Conservation (phyloP, 2,888 invertebrate genomes). For the Strigamia maritima region DNA sequence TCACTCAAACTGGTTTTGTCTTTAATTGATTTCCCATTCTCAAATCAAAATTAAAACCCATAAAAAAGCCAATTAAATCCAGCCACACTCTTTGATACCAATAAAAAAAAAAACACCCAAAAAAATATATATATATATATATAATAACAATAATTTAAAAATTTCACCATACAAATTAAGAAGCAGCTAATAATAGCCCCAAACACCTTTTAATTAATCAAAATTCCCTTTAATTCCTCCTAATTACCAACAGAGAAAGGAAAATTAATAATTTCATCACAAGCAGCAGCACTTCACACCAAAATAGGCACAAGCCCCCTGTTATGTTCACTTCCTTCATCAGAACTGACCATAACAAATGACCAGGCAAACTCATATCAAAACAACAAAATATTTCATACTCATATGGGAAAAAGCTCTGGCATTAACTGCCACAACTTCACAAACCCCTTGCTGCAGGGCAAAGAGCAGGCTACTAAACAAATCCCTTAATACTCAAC, state of each 20-base stretch:
- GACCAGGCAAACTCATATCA: slow-evolving; percentile 32
- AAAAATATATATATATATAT: too few species aligned
- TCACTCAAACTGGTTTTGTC: too few species aligned
- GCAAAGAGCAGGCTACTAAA: background rate
- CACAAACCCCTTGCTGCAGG: slow-evolving; percentile 17
- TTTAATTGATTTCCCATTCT: too few species aligned
- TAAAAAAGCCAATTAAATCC: too few species aligned
- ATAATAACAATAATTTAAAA: too few species aligned
- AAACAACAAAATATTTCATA: slow-evolving; percentile 35
- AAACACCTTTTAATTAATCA: background rate
- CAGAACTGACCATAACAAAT: slow-evolving; percentile 27
- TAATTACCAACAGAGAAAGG: background rate
- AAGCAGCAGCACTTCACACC: background rate
- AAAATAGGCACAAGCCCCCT: background rate
- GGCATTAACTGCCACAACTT: slow-evolving; percentile 26
- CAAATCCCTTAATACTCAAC: background rate
- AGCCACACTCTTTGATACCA: too few species aligned
- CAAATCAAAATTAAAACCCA: too few species aligned
- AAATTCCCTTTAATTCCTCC: slow-evolving; percentile 1
- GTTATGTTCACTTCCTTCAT: slow-evolving; percentile 20
- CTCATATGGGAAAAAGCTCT: background rate
- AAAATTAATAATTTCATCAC: slow-evolving; percentile 23
- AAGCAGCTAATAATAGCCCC: too few species aligned
- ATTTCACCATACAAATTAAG: too few species aligned
- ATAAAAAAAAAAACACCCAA: too few species aligned